phyloP scores from a whole-genome alignment of 2,113 vertebrate genomes.

The Gopherus evgoodei region DNA sequence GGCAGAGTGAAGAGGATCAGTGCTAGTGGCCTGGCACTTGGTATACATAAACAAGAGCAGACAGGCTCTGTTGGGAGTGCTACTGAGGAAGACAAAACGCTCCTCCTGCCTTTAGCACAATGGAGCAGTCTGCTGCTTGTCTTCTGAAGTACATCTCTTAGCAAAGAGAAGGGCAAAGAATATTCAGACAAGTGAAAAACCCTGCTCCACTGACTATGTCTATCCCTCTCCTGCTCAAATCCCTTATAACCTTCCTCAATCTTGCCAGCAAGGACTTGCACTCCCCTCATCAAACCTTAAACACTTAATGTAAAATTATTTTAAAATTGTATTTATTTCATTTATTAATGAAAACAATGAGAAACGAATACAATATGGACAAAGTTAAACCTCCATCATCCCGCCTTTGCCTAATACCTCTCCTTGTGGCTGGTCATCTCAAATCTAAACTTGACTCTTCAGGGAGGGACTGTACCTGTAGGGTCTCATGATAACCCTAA shows the following conservation, averaged over 20 bases:
- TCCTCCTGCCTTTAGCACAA: neutral
- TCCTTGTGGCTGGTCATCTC: neutral
- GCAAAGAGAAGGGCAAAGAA: no score
- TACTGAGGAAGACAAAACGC: neutral
- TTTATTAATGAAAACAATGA: neutral
- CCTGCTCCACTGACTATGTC: neutral
- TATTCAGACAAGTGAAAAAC: neutral
- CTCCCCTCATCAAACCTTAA: no score
- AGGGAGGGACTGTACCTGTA: neutral
- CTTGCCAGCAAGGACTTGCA: no score
- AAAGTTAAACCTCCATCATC: neutral
- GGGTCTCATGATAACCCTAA: neutral
- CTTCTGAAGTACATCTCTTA: neutral
- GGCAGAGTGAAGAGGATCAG: accelerated
- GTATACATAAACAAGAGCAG: neutral
- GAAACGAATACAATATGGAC: neutral
- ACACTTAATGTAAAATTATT: no score
- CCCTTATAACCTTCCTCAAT: no score
- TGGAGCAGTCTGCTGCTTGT: neutral
- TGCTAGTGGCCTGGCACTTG: neutral
- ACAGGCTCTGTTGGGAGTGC: neutral
- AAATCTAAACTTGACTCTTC: neutral
- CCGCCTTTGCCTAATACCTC: neutral
- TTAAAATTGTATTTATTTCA: no score
- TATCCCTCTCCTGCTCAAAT: no score